Conservation (phyloP, 1,140 invertebrate genomes). For the Sinella curviseta region DNA sequence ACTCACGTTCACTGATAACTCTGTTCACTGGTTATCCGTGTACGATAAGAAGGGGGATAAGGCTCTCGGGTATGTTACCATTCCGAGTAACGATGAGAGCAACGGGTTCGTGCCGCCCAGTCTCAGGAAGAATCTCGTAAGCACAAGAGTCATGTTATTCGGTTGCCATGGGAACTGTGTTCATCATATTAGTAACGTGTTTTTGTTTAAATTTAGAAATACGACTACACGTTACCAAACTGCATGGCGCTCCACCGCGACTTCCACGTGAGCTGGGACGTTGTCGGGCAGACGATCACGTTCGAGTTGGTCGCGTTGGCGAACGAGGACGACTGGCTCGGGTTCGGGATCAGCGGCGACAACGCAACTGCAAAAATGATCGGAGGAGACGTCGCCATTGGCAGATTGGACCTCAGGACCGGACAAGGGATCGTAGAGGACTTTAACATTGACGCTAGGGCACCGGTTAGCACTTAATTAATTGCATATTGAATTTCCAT, state of each 20-base stretch:
- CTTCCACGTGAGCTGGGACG: constrained; percentile 82
- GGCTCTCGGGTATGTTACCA: constrained; percentile 53
- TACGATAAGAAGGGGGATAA: constrained; percentile 72
- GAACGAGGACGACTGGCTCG: constrained; percentile 76
- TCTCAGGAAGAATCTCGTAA: constrained; percentile 63
- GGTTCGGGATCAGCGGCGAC: constrained; percentile 81
- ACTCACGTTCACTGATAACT: constrained; percentile 71
- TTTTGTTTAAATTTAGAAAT: constrained; percentile 47
- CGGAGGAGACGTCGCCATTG: constrained; percentile 78
- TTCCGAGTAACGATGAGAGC: not conserved
- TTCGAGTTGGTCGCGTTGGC: constrained; percentile 80
- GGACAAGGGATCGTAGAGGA: constrained; percentile 62
- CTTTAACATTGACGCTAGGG: constrained; percentile 81
- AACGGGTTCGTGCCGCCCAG: constrained; percentile 76
- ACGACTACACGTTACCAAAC: constrained; percentile 68
- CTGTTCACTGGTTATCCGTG: constrained; percentile 77
- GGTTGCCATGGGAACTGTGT: constrained; percentile 13
- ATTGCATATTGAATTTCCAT: constrained; percentile 15
- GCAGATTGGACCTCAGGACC: constrained; percentile 60
- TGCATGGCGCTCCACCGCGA: constrained; percentile 82
- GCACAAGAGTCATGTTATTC: constrained; percentile 29
- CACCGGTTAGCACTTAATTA: constrained; percentile 64
- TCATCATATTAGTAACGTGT: not conserved
- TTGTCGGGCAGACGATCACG: constrained; percentile 84
- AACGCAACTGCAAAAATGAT: constrained; percentile 73